Evolutionary conservation across 2,113 vertebrate species (phyloP).

Genomic region (Centropus unirufus): DNA sequence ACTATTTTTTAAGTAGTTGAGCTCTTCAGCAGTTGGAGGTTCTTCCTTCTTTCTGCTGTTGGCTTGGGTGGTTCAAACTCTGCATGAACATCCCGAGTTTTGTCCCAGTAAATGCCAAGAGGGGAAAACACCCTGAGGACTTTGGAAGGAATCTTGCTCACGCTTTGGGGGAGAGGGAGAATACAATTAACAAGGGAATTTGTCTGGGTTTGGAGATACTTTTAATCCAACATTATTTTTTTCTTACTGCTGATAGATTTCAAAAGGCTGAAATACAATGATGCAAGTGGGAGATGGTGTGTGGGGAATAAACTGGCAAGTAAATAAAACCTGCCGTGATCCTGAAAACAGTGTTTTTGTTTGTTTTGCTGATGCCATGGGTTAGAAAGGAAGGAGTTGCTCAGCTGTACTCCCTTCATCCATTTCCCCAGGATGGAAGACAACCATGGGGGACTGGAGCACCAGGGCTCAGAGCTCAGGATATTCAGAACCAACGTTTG

Average conservation of each 20-base stretch:
- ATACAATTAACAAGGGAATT: not conserved
- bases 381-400: not conserved
- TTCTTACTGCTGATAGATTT: not conserved
- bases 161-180: not conserved
- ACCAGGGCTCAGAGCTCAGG: not conserved
- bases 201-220: not conserved
- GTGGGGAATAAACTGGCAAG: not conserved
- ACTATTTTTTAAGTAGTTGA: not conserved
- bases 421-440: not conserved
- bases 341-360: not conserved
- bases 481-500: not conserved
- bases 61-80: not conserved
- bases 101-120: not conserved
- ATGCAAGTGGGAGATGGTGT: not conserved
- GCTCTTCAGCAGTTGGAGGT: not conserved
- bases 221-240: not conserved
- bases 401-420: not conserved
- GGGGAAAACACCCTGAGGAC: not conserved
- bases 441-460: not conserved
- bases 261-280: not conserved
- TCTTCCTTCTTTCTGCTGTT: not conserved
- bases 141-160: not conserved
- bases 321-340: slow-evolving; percentile 4
- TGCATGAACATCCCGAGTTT: fast-evolving
- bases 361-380: not conserved